Percentiles rank a stretch among this genome's conserved stretches.
phyloP scores from a whole-genome alignment of 2,888 invertebrate genomes.

The Aethes cnicana region DNA sequence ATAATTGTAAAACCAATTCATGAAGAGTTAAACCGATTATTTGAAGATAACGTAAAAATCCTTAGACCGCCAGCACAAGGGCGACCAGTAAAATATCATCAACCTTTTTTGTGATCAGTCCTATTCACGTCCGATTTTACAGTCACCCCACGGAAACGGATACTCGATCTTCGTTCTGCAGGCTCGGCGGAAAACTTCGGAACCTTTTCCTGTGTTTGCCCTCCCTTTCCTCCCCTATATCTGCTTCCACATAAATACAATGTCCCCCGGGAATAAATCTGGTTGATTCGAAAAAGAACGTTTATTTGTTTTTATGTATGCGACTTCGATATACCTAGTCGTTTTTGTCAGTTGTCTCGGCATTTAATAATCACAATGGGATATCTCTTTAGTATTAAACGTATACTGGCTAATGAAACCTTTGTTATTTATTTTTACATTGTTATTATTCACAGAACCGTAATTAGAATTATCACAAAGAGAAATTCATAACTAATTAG shows the following conservation, averaged over 20 bases:
- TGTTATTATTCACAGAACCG: too few relatives aligned
- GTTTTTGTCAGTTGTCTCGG: too few relatives aligned
- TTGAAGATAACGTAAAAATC: too few relatives aligned
- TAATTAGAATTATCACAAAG: too few relatives aligned
- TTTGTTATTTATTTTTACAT: background rate
- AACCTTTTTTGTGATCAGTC: background rate
- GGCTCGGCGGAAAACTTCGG: conserved; percentile 71
- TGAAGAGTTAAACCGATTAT: too few relatives aligned
- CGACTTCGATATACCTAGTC: background rate
- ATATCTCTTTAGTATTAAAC: too few relatives aligned
- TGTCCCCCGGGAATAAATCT: conserved; percentile 63
- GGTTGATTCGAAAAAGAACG: conserved; percentile 59
- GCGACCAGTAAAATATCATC: background rate
- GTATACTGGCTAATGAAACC: too few relatives aligned
- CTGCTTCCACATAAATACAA: conserved; percentile 64
- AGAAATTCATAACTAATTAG: conserved; percentile 5
- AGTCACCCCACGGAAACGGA: conserved; percentile 56
- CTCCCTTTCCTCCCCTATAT: conserved; percentile 46
- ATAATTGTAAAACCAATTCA: too few relatives aligned
- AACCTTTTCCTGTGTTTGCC: conserved; percentile 79
- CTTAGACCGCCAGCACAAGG: too few relatives aligned
- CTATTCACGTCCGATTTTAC: conserved; percentile 28
- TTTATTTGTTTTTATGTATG: conserved; percentile 41
- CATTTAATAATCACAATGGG: too few relatives aligned
- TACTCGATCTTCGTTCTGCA: conserved; percentile 61